phyloP scores from a whole-genome alignment of 2,797 vertebrate genomes.

The Picus viridis region DNA sequence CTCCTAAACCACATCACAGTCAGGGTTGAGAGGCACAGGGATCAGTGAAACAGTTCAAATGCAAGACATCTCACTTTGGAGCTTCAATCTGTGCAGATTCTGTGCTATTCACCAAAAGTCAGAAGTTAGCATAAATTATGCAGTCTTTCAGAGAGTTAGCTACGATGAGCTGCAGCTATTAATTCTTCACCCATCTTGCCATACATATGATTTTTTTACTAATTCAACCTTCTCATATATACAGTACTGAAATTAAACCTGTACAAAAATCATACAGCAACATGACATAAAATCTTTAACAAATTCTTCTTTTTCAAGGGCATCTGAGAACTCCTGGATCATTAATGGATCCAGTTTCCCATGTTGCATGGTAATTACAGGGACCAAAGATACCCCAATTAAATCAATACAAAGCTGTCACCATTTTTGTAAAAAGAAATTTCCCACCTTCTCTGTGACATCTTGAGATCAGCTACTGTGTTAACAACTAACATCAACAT shows the following conservation, averaged over 20 bases:
- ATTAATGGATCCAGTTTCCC: neutral
- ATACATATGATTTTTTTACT: neutral
- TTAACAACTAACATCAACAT: constrained; percentile 20
- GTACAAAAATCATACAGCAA: neutral
- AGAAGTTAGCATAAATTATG: neutral
- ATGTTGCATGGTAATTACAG: neutral
- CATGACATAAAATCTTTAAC: constrained; percentile 6
- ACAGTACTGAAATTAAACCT: neutral
- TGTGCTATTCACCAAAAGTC: neutral
- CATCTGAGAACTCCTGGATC: neutral
- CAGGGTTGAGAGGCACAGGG: neutral
- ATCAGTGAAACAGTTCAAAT: neutral
- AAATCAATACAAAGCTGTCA: constrained; percentile 24
- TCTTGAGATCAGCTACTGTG: constrained; percentile 26
- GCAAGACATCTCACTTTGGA: neutral
- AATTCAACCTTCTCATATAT: neutral
- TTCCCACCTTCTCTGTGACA: constrained; percentile 40
- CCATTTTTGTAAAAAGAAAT: neutral
- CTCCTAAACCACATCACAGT: neutral
- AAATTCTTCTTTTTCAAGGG: constrained; percentile 6
- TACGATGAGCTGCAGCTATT: neutral
- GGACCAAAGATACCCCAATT: neutral
- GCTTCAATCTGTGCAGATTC: neutral
- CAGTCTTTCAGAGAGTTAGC: neutral
- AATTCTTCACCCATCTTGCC: neutral